These are phyloP conservation scores for Sycophaga agraensis DNA, from an alignment of 1,140 invertebrate species.

Conservation along the genomic window DNA sequence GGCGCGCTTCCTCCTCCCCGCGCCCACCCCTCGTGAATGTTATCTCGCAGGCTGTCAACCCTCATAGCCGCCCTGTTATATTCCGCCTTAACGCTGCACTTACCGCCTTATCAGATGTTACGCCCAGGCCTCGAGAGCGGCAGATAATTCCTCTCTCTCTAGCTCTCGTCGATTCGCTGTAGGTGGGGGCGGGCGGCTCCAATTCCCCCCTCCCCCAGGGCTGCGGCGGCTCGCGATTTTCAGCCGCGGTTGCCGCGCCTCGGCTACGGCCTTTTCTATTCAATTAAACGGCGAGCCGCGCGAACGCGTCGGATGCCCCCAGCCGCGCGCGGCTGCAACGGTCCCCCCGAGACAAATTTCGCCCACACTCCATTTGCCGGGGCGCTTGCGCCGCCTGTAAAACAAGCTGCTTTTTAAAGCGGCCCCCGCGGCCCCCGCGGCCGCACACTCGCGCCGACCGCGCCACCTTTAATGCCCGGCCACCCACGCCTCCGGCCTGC, in stretches of 20 bases:
- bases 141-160: constrained; percentile 25
- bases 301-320: background rate
- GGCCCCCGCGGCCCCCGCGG: no score
- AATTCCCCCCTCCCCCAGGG: constrained; percentile 7
- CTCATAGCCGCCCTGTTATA: constrained; percentile 37
- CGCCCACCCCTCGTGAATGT: constrained; percentile 32
- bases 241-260: background rate
- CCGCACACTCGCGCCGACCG: no score
- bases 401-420: no score
- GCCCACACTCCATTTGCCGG: no score
- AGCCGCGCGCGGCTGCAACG: background rate
- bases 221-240: background rate
- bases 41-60: constrained; percentile 40
- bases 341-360: no score
- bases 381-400: no score
- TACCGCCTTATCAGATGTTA: constrained; percentile 41
- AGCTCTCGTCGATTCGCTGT: constrained; percentile 17
- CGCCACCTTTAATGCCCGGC: no score
- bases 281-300: constrained; percentile 20
- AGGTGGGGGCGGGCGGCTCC: no score
- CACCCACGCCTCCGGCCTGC: no score
- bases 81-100: constrained; percentile 40
- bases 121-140: constrained; percentile 11
- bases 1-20: no score
- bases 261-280: constrained; percentile 20